phyloP scores from a whole-genome alignment of 2,888 invertebrate genomes.

The Eucera pruinosa region DNA sequence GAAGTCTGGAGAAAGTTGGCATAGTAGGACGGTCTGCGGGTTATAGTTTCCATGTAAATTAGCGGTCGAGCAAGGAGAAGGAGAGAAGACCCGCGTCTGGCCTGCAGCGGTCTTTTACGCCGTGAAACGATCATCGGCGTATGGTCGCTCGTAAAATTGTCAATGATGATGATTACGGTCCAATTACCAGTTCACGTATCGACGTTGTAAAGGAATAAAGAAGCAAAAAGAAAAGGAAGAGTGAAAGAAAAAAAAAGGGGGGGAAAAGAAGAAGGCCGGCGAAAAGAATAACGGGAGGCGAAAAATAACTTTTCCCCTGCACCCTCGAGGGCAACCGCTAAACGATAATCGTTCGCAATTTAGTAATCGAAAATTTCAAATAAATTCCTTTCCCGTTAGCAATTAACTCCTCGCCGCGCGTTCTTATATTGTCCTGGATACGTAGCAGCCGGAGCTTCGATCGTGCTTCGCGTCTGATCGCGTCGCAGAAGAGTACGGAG shows the following conservation, averaged over 20 bases:
- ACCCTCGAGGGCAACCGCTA: conserved; percentile 31
- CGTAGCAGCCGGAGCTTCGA: not conserved
- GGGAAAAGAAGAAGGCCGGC: not conserved
- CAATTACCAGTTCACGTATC: conserved; percentile 67
- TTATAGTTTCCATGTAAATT: conserved; percentile 70
- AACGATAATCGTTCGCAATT: conserved; percentile 59
- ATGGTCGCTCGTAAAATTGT: conserved; percentile 69
- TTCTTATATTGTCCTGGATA: conserved; percentile 40
- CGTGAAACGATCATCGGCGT: conserved; percentile 61
- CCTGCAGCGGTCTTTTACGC: conserved; percentile 64
- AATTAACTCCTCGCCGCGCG: conserved; percentile 36
- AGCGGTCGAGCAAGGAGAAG: conserved; percentile 30
- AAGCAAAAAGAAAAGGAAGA: not conserved
- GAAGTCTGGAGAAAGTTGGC: conserved; percentile 6
- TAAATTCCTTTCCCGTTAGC: conserved; percentile 52
- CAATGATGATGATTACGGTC: conserved; percentile 70
- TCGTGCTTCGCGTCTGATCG: not conserved
- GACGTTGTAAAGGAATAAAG: conserved; percentile 25
- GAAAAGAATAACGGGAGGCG: conserved; percentile 32
- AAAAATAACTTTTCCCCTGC: conserved; percentile 52
- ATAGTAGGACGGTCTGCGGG: conserved; percentile 44
- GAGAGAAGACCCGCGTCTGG: conserved; percentile 44
- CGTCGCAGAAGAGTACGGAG: not conserved
- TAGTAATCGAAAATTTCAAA: conserved; percentile 58
- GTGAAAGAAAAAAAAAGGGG: not conserved